A percentile compares a stretch with the other conserved stretches of the same genome.
These are phyloP conservation scores for Eledone cirrhosa DNA, from an alignment of 2,888 invertebrate species.

Conservation along the genomic window DNA sequence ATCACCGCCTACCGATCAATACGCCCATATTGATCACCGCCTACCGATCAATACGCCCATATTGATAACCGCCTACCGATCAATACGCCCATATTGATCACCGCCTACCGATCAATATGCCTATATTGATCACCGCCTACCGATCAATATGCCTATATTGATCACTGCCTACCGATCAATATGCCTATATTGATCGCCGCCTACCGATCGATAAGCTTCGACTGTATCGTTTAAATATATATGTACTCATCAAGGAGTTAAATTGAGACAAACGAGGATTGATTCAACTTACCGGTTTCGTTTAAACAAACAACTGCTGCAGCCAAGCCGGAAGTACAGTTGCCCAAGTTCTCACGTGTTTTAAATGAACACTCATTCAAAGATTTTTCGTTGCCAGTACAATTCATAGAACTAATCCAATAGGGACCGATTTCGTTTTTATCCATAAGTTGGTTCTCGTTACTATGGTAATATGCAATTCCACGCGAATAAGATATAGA, in stretches of 20 bases:
- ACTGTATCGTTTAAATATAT: not conserved
- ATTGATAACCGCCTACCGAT: too few relatives aligned
- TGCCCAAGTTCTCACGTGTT: conserved; percentile 45
- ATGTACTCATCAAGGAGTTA: not conserved
- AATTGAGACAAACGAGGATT: not conserved
- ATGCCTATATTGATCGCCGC: too few relatives aligned
- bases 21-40: too few relatives aligned
- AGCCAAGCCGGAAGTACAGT: conserved; percentile 49
- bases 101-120: not conserved
- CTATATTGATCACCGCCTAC: not conserved
- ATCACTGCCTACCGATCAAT: too few relatives aligned
- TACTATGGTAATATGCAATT: conserved; percentile 47
- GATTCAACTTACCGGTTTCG: conserved; percentile 39
- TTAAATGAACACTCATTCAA: conserved; percentile 48
- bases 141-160: not conserved
- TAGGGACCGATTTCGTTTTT: conserved; percentile 47
- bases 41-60: too few relatives aligned
- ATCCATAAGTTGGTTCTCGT: conserved; percentile 28
- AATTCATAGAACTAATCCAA: conserved; percentile 53
- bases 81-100: not conserved
- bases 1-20: too few relatives aligned
- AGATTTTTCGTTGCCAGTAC: conserved; percentile 49
- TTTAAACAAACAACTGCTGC: conserved; percentile 57
- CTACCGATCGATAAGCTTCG: not conserved
- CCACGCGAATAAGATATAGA: conserved; percentile 44